phyloP scores from a whole-genome alignment of 2,113 vertebrate genomes.

The Parotia lawesii region DNA sequence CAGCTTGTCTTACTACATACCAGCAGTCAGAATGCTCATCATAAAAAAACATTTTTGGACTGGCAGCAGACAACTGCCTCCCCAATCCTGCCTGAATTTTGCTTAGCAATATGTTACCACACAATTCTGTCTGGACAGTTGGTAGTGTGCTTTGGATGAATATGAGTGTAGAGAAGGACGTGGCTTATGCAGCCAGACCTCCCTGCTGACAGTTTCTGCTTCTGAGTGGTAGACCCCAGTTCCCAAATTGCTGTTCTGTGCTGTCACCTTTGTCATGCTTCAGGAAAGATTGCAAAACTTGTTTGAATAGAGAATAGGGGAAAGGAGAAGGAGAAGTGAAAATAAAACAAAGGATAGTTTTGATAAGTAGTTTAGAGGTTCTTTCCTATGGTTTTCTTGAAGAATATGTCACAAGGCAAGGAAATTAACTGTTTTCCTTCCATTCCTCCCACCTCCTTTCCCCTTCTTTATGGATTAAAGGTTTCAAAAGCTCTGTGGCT shows the following conservation, averaged over 20 bases:
- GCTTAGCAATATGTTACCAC: neutral
- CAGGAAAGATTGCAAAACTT: conserved; percentile 6
- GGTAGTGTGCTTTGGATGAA: neutral
- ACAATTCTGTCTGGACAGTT: neutral
- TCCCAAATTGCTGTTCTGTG: neutral
- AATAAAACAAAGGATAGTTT: conserved; percentile 5
- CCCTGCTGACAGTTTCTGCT: neutral
- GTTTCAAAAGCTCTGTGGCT: neutral
- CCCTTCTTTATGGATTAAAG: neutral
- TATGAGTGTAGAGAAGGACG: neutral
- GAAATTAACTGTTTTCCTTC: neutral
- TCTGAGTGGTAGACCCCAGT: neutral
- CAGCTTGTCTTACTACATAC: neutral
- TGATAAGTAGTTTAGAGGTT: neutral
- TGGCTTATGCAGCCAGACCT: neutral
- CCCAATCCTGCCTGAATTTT: neutral
- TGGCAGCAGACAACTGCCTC: neutral
- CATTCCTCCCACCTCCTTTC: neutral
- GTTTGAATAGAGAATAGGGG: neutral
- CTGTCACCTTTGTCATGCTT: conserved; percentile 31
- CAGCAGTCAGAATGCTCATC: neutral
- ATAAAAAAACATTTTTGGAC: neutral
- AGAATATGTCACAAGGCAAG: neutral
- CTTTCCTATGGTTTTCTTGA: neutral
- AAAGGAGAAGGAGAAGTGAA: conserved; percentile 12